These are phyloP conservation scores for Hoplodrina blanda DNA, from an alignment of 2,888 invertebrate species.

Conservation along the genomic window DNA sequence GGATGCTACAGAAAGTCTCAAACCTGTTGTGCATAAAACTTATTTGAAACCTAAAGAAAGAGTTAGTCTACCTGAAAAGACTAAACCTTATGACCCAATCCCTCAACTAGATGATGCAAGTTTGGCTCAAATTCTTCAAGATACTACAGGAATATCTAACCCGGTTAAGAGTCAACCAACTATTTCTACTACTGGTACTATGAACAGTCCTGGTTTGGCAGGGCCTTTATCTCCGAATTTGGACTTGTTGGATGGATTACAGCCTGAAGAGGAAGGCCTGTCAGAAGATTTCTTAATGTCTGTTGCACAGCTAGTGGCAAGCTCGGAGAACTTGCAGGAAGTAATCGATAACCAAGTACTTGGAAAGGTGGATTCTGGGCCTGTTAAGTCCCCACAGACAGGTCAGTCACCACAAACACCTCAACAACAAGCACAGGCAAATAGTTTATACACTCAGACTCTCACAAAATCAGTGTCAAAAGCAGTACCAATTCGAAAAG, in stretches of 20 bases:
- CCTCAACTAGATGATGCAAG: constrained; percentile 88
- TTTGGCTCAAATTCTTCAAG: constrained; percentile 88
- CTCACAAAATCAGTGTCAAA: constrained; percentile 77
- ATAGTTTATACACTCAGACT: constrained; percentile 75
- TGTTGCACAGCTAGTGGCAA: constrained; percentile 93
- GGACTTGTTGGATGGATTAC: constrained; percentile 90
- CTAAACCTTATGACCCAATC: constrained; percentile 83
- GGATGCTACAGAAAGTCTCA: constrained; percentile 69
- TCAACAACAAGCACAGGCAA: constrained; percentile 68
- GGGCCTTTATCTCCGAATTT: constrained; percentile 91
- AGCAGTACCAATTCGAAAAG: constrained; percentile 79
- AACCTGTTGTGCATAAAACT: constrained; percentile 71
- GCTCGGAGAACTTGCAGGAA: constrained; percentile 92
- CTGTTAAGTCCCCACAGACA: constrained; percentile 66
- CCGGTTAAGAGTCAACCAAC: constrained; percentile 77
- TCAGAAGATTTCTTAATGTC: constrained; percentile 93
- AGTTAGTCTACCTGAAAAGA: constrained; percentile 72
- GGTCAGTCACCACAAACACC: constrained; percentile 48
- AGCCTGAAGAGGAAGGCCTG: constrained; percentile 92
- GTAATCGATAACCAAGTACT: constrained; percentile 93
- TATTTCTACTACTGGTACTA: constrained; percentile 76
- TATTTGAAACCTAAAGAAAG: constrained; percentile 76
- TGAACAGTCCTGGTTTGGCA: constrained; percentile 88
- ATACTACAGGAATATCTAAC: constrained; percentile 76
- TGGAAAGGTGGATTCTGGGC: constrained; percentile 83